These are phyloP conservation scores for Neofelis nebulosa DNA, from an alignment of 2,113 vertebrate species.

Conservation along the genomic window DNA sequence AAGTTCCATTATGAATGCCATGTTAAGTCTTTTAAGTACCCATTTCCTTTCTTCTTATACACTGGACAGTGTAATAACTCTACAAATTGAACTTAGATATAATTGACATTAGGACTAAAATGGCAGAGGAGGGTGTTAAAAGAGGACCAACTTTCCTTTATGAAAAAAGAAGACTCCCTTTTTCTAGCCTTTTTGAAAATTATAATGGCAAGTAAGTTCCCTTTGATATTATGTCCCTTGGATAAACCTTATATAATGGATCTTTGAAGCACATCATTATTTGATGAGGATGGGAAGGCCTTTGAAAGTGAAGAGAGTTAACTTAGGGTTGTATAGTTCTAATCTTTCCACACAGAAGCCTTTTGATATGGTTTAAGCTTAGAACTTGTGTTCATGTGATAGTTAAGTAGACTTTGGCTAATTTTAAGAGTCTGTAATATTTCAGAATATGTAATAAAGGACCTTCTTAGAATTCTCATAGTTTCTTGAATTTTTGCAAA, in stretches of 20 bases:
- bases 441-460: neutral
- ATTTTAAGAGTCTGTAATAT: neutral
- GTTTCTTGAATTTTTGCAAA: neutral
- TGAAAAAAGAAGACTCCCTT: slow-evolving; percentile 57
- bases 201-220: slow-evolving; percentile 62
- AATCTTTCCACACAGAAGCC: neutral
- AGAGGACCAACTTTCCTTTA: slow-evolving; percentile 67
- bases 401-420: neutral
- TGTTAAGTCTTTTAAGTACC: slow-evolving; percentile 72
- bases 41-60: slow-evolving; percentile 72
- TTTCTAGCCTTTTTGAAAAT: slow-evolving; percentile 45
- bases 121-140: slow-evolving; percentile 75
- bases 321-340: neutral
- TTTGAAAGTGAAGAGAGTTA: neutral
- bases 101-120: slow-evolving; percentile 76
- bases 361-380: slow-evolving; percentile 24
- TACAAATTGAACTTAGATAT: slow-evolving; percentile 70
- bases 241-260: slow-evolving; percentile 55
- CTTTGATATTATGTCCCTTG: slow-evolving; percentile 70
- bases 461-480: neutral
- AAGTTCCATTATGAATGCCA: slow-evolving; percentile 74
- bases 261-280: slow-evolving; percentile 28
- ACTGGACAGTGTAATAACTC: slow-evolving; percentile 73
- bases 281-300: neutral
- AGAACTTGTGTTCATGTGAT: neutral